Evolutionary conservation across 2,113 vertebrate genomes (phyloP).

Genomic region (Stictonetta naevosa): DNA sequence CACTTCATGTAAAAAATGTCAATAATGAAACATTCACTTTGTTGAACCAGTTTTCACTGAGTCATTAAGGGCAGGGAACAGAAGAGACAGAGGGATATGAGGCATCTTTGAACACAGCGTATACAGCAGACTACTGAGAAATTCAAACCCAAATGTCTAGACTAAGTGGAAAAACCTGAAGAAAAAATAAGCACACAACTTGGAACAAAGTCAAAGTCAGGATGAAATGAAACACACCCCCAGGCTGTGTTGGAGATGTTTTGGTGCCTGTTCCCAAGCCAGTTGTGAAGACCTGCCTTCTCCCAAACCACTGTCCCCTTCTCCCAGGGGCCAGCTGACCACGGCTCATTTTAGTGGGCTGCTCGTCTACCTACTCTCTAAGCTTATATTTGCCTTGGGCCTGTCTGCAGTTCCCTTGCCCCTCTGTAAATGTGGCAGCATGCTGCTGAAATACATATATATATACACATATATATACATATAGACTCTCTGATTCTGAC

Average conservation of each 20-base stretch:
- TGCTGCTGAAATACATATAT: not conserved
- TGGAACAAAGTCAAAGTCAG: not conserved
- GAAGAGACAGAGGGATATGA: not conserved
- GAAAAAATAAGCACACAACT: not conserved
- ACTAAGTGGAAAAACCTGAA: not conserved
- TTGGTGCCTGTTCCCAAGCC: not conserved
- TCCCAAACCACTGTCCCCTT: not conserved
- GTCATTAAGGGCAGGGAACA: not conserved
- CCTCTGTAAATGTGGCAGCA: not conserved
- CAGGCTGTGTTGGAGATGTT: not conserved
- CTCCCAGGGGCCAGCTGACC: not conserved
- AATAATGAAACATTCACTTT: not conserved
- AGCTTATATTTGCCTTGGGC: not conserved
- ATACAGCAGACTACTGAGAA: not conserved
- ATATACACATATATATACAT: no score
- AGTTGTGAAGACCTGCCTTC: not conserved
- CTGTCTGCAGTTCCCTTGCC: not conserved
- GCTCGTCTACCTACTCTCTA: not conserved
- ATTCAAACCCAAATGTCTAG: not conserved
- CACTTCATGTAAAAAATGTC: not conserved
- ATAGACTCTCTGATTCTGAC: not conserved
- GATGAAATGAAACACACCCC: not conserved
- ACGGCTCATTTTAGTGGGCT: not conserved
- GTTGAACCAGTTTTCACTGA: constrained; percentile 4
- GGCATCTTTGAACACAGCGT: not conserved